Evolutionary conservation across 2,797 vertebrate genomes (phyloP).

Genomic region (Darevskia nairensis): DNA sequence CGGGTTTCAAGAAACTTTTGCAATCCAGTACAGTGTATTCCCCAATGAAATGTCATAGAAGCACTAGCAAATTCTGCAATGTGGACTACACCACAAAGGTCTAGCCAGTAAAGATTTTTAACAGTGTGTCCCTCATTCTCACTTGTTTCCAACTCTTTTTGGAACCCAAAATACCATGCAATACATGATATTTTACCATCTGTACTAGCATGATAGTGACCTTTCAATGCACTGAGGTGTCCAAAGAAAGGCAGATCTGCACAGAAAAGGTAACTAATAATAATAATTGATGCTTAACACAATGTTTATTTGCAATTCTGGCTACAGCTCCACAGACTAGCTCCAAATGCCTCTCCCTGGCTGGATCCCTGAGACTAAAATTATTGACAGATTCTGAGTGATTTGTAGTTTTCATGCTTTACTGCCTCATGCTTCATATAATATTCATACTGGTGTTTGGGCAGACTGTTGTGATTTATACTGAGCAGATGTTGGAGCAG

Average conservation of each 20-base stretch:
- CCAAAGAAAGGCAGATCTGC: not conserved
- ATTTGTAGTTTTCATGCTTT: constrained; percentile 47
- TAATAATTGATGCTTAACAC: not conserved
- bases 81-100: not conserved
- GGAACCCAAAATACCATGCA: not conserved
- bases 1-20: not conserved
- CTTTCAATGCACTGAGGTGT: not conserved
- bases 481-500: constrained; percentile 43
- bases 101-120: not conserved
- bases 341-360: not conserved
- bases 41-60: not conserved
- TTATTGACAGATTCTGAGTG: constrained; percentile 37
- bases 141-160: not conserved
- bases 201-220: not conserved
- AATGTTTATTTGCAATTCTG: constrained; percentile 10
- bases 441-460: constrained; percentile 28
- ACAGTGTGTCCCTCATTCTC: not conserved
- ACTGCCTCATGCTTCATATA: constrained; percentile 33
- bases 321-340: not conserved
- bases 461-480: constrained; percentile 32
- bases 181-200: not conserved
- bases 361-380: constrained; percentile 6
- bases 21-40: not conserved
- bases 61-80: not conserved
- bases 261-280: not conserved